Evolutionary conservation across 37 sponge, comb jelly and placozoan species (phyloP), one percentile per base, ranked within the genome.

Genomic region (Hormiphora californensis): DNA sequence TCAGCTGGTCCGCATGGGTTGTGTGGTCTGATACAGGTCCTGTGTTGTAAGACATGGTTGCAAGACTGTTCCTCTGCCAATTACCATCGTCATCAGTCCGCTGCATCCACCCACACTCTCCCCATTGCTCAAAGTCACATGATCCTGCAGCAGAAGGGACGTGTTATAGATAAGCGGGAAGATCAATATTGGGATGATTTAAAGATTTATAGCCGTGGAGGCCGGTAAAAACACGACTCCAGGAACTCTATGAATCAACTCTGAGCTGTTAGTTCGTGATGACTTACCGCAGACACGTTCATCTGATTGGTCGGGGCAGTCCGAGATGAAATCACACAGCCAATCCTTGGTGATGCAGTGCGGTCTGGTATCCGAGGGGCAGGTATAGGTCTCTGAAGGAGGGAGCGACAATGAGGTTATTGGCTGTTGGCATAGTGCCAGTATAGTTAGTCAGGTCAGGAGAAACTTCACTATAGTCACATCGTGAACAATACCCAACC

Each of bases 21-120:
- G 88, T 87, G 88, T 87, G 88, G 40, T 87, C 88, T 30, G 68
- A 55, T 5, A 32, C 32, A 32, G 88, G 88, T 51, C 88, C 88
- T 3, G 88, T 87, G 68, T 87, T 87, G 51, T 31, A 65, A 2
- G 88, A 87, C 43, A 44, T 27, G n/a, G 88, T 87, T 8, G 38
- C 54, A 25, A 55, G 40, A 23, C 39, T 63, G 68, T 87, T 65
- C 62, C 88, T 62, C 21, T 38, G 68, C 67, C 63, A 87, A 43
- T 87, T 68, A 28, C 63, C 62, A 38, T 87, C 65, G 38, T 87
- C 88, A 28, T 55, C 38, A 8, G 7, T 0, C 9, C 35, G 44
- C 40, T 87, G 57, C 63, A 51, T 15, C 88, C 88, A 87, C 31
- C 67, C 62, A 63, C 88, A 87, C 88, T 68, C 43, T 41, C 25